Base-by-base conservation (phyloP, 2,797 vertebrate genomes). In the Aldrovandia affinis region DNA sequence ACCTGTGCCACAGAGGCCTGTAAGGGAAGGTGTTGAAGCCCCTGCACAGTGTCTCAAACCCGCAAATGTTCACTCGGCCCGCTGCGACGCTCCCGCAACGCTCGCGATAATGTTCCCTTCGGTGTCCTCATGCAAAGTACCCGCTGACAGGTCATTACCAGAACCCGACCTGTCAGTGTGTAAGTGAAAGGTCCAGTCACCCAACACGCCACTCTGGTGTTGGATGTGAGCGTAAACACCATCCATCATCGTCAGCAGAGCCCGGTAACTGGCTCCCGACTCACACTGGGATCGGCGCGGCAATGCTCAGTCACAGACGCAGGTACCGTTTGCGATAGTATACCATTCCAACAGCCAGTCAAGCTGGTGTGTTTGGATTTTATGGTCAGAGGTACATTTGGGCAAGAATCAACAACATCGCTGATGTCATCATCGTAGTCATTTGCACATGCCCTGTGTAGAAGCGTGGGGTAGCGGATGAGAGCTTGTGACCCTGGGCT, bases 81-180 rank as follows among this genome's bases (percentile, higher is more conserved):
- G n/a, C 5, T 20, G 39, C 36, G 22, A 39, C 5, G 14, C 25
- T 65, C 28, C 7, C 3, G 3, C 9, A 39, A 20, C 68, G 28
- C 36, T 73, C 12, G 12, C 63, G 9, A 5, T 18, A 42, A 18
- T 12, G 36, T 9, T 73, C 12, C 25, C 28, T 3, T 2, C 83
- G 22, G 77, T 36, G 30, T 77, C 57, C 59, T n/a, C 30, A 30
- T 20, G 28, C 59, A 22, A 36, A 44, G 63, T 25, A 84, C 63
- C 83, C 18, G 65, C 65, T 84, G 78, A 84, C 83, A 84, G 83
- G 80, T 68, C 83, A 81, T 73, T 81, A 81, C 52, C 44, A 52
- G 63, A 75, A 42, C 83, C 36, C 44, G 52, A 75, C 50, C 79
- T 59, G 83, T 73, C 52, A 81, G 47, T 50, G 33, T 50, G 14